Base-by-base conservation (phyloP, 2,113 vertebrate genomes). In the Pyrgilauda ruficollis region DNA sequence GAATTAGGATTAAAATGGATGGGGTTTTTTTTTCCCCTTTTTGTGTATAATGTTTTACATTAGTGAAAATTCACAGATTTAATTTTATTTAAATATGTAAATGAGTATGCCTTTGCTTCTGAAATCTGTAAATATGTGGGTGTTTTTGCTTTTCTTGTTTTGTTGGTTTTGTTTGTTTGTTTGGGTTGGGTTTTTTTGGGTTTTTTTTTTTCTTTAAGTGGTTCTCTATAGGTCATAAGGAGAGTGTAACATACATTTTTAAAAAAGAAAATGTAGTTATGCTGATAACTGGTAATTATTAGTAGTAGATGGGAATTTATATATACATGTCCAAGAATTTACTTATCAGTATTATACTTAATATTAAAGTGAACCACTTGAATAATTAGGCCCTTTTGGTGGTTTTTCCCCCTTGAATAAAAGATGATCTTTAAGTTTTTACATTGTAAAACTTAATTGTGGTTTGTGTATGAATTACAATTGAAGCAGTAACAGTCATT, bases 1-100 rank as follows among this genome's bases (percentile, higher is more conserved):
- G 43, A 91, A 81, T 89, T 70, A 77, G 26, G 46, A 53, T 84
- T 87, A 56, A 83, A 84, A 72, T 35, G 22, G 55, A 37, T 39
- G 8, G 8, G 0, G 2, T 4, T 53, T 23, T 1, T 33, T 33
- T 74, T 64, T 59, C 7, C 5, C 37, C 37, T 37, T 37, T 26
- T 75, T 75, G 55, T 64, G 3, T 44, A 49, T 59, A 41, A 22
- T 37, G 4, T 21, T 67, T 4, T 19, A 10, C 30, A 13, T 73
- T 6, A 88, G 9, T 59, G 24, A 63, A 67, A 59, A 41, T 55
- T 75, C 12, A 37, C 17, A 44, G 3, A 52, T 46, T n/a, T 37
- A 16, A 10, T 82, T 78, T 64, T 59, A 59, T 83, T 90, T 76
- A 35, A 47, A 56, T 44, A 6, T 47, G 22, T 63, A 35, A 69